These are phyloP conservation scores for Bombus waltoni DNA, from an alignment of 1,140 invertebrate genomes.

Conservation along the genomic window DNA sequence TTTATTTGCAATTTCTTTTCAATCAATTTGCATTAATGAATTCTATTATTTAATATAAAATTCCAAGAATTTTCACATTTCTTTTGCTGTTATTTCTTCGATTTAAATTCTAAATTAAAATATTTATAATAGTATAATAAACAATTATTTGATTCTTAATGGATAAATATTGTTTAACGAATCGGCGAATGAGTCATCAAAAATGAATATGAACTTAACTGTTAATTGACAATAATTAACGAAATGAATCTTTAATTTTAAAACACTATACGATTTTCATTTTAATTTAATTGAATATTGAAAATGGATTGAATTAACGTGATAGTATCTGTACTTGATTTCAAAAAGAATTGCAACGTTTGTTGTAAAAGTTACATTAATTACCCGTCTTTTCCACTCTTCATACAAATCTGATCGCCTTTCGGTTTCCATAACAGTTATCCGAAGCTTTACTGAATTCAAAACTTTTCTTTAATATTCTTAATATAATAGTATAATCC, in stretches of 20 bases:
- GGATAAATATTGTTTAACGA: neutral
- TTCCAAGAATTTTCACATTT: too few species aligned
- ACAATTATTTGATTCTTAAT: neutral
- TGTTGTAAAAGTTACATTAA: slow-evolving; percentile 41
- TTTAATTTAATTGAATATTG: neutral
- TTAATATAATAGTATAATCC: neutral
- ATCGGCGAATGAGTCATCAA: neutral
- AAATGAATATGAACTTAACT: neutral
- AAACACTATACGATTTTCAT: neutral
- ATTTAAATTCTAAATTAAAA: too few species aligned
- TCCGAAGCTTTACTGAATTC: neutral
- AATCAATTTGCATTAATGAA: too few species aligned
- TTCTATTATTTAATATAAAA: too few species aligned
- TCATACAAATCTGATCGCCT: slow-evolving; percentile 73
- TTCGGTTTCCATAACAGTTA: slow-evolving; percentile 71
- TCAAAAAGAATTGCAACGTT: slow-evolving; percentile 10
- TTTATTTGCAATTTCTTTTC: too few species aligned
- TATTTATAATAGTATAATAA: too few species aligned
- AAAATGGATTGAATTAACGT: neutral
- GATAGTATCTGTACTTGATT: neutral
- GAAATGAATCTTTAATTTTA: neutral
- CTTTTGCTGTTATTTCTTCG: too few species aligned
- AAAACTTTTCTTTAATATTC: neutral
- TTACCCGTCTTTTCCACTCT: slow-evolving; percentile 81
- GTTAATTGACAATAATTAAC: too few species aligned